These are phyloP conservation scores for Phymastichus coffea DNA, from an alignment of 1,140 invertebrate species.

Conservation along the genomic window DNA sequence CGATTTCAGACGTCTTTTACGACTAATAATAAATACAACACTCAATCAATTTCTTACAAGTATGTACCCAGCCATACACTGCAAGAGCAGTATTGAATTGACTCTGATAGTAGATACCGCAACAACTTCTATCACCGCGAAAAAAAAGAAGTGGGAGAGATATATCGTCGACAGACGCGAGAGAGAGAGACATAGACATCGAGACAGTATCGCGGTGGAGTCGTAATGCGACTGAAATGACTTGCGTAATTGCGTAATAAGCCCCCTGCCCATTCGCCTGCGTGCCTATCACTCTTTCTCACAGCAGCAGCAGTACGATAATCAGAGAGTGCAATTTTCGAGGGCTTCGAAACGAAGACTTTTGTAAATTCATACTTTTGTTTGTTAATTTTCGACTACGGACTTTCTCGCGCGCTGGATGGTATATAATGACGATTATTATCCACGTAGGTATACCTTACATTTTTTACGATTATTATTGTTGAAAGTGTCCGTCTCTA, in stretches of 20 bases:
- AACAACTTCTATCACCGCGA: too few relatives aligned
- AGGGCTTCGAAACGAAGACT: constrained; percentile 34
- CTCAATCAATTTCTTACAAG: too few relatives aligned
- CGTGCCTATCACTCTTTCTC: not conserved
- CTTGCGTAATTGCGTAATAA: constrained; percentile 53
- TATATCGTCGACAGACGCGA: too few relatives aligned
- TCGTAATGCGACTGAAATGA: constrained; percentile 48
- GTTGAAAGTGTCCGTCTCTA: too few relatives aligned
- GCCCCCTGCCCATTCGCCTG: constrained; percentile 37
- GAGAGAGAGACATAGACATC: constrained; percentile 12
- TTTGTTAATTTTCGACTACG: constrained; percentile 17
- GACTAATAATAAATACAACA: constrained; percentile 9
- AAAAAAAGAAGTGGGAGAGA: too few relatives aligned
- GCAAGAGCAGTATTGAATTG: constrained; percentile 13
- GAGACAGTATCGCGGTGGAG: constrained; percentile 22
- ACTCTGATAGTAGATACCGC: too few relatives aligned
- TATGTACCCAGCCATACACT: too few relatives aligned
- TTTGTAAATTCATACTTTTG: constrained; percentile 5
- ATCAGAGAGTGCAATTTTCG: constrained; percentile 40
- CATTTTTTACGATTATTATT: too few relatives aligned
- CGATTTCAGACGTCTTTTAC: constrained; percentile 20
- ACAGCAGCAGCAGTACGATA: too few relatives aligned
- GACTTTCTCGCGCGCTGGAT: constrained; percentile 30
- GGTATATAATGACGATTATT: too few relatives aligned
- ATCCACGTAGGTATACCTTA: too few relatives aligned